phyloP scores from a whole-genome alignment of 2,888 invertebrate species.

The Ceramica pisi region DNA sequence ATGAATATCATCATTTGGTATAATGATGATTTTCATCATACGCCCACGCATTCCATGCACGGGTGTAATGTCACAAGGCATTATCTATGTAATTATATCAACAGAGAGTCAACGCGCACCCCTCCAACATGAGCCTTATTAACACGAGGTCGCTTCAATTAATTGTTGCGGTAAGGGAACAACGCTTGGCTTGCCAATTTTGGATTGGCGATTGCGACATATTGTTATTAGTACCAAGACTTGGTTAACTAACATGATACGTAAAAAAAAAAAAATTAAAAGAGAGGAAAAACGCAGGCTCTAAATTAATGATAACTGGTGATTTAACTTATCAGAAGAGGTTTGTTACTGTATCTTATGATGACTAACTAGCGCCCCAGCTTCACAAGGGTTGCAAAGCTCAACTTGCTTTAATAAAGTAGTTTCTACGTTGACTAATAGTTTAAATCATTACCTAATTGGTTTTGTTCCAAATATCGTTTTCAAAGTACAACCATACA shows the following conservation, averaged over 20 bases:
- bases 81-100: slow-evolving; percentile 34
- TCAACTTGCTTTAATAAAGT: no score
- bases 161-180: slow-evolving; percentile 44
- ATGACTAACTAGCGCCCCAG: no score
- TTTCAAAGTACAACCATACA: not conserved
- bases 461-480: not conserved
- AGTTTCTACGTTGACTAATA: no score
- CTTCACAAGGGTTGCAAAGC: no score
- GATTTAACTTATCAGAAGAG: no score
- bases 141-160: slow-evolving; percentile 49
- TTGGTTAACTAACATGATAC: not conserved
- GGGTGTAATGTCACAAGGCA: slow-evolving; percentile 8
- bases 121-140: slow-evolving; percentile 39
- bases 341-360: no score
- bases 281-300: not conserved
- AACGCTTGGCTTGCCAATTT: slow-evolving; percentile 55
- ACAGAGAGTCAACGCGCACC: slow-evolving; percentile 9
- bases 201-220: slow-evolving; percentile 47
- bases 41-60: not conserved
- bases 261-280: not conserved
- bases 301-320: no score
- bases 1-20: no score
- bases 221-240: slow-evolving; percentile 22
- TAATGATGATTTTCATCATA: not conserved
- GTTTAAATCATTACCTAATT: no score